Conservation (phyloP, 2,113 vertebrate species). For the Alosa alosa region DNA sequence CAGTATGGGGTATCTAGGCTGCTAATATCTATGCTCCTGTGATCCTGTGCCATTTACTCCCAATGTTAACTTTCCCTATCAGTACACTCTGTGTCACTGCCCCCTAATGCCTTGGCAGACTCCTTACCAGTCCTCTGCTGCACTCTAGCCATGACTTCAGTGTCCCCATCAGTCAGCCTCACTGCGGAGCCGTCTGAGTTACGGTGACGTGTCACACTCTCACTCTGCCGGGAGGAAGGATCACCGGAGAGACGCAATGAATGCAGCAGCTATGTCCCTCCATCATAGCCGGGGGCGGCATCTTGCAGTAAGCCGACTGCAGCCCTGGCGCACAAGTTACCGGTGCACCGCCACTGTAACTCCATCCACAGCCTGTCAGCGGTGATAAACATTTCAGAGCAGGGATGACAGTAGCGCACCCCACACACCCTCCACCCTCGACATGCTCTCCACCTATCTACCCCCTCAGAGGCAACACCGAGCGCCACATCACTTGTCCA, state of each 20-base stretch:
- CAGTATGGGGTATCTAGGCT: too few relatives aligned
- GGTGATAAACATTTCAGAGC: conserved; percentile 10
- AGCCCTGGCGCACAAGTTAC: not conserved
- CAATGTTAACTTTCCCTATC: not conserved
- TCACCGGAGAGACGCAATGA: not conserved
- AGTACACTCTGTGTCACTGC: not conserved
- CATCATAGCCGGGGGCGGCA: not conserved
- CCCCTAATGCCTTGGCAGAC: not conserved
- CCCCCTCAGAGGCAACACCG: not conserved
- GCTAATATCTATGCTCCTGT: too few relatives aligned
- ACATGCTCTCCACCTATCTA: not conserved
- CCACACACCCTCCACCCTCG: not conserved
- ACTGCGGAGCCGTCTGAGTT: not conserved
- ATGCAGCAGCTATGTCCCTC: not conserved
- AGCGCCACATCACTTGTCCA: not conserved
- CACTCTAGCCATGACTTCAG: not conserved
- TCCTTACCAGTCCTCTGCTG: not conserved
- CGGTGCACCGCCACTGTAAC: not conserved
- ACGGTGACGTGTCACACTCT: conserved; percentile 14
- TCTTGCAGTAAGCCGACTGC: not conserved
- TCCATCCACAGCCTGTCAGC: not conserved
- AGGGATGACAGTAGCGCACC: not conserved
- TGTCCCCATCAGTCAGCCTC: not conserved
- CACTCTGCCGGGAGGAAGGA: not conserved
- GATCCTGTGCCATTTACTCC: not conserved